Conservation (phyloP, 2,113 vertebrate genomes). For the Ictidomys tridecemlineatus region DNA sequence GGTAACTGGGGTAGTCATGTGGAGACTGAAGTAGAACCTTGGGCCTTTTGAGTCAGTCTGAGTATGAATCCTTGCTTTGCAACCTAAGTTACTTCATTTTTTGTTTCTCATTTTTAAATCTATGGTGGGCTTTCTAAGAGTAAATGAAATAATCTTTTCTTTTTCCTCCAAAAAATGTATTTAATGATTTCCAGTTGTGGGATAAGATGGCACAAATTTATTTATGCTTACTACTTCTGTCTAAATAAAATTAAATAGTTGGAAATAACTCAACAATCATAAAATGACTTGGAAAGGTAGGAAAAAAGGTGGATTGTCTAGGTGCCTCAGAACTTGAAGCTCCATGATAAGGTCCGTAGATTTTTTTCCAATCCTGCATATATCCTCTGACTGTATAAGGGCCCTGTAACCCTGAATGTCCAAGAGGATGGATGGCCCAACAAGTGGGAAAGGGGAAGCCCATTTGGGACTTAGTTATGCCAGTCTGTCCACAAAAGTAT, state of each 20-base stretch:
- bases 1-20: too few relatives aligned
- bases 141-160: slow-evolving; percentile 19
- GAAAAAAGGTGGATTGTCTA: not conserved
- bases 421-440: not conserved
- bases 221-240: not conserved
- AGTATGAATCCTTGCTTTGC: not conserved
- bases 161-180: not conserved
- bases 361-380: not conserved
- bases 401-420: not conserved
- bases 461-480: not conserved
- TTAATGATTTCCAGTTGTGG: not conserved
- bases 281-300: not conserved
- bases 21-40: too few relatives aligned
- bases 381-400: not conserved
- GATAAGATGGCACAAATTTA: not conserved
- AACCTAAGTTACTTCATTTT: not conserved
- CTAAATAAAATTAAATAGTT: slow-evolving; percentile 29
- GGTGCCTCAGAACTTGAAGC: not conserved
- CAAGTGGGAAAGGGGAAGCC: not conserved
- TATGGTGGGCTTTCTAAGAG: not conserved
- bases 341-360: not conserved
- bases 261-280: not conserved
- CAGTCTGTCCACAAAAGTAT: not conserved
- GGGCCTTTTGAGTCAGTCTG: not conserved
- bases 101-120: slow-evolving; percentile 35